Percentiles rank a stretch among this genome's conserved stretches.
phyloP scores from a whole-genome alignment of 1,140 invertebrate species.

The Drosophila nigromelanica region DNA sequence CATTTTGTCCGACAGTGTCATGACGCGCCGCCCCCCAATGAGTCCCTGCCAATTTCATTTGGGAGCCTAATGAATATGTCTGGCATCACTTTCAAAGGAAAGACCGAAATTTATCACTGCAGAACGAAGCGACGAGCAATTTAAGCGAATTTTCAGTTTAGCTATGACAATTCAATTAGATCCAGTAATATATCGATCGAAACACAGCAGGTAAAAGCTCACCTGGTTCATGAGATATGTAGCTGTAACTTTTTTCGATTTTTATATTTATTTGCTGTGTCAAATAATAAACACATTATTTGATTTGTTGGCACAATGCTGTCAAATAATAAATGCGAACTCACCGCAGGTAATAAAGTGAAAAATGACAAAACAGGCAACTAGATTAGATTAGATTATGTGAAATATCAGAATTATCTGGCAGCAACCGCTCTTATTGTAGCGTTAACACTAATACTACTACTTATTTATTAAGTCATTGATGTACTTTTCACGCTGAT shows the following conservation, averaged over 20 bases:
- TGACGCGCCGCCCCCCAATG: background rate
- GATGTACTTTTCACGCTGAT: conserved; percentile 7
- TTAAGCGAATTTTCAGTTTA: too few relatives aligned
- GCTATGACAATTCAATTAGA: too few relatives aligned
- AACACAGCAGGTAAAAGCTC: too few relatives aligned
- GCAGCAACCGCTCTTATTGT: background rate
- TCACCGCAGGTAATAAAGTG: background rate
- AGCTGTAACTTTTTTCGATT: background rate
- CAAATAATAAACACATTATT: background rate
- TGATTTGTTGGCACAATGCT: background rate
- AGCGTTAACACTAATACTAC: conserved; percentile 11
- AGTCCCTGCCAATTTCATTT: conserved; percentile 23
- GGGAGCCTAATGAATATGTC: conserved; percentile 3
- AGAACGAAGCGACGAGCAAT: too few relatives aligned
- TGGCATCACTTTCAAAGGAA: background rate
- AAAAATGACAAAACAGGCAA: background rate
- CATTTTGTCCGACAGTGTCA: conserved; percentile 34
- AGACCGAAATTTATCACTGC: background rate
- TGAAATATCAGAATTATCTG: background rate
- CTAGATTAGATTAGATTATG: background rate
- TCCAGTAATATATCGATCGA: too few relatives aligned
- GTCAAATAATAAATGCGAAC: background rate
- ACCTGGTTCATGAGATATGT: too few relatives aligned
- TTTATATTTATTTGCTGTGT: background rate
- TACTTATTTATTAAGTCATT: conserved; percentile 58